Conservation (phyloP, 2,797 vertebrate species). For the Cyclopterus lumpus region DNA sequence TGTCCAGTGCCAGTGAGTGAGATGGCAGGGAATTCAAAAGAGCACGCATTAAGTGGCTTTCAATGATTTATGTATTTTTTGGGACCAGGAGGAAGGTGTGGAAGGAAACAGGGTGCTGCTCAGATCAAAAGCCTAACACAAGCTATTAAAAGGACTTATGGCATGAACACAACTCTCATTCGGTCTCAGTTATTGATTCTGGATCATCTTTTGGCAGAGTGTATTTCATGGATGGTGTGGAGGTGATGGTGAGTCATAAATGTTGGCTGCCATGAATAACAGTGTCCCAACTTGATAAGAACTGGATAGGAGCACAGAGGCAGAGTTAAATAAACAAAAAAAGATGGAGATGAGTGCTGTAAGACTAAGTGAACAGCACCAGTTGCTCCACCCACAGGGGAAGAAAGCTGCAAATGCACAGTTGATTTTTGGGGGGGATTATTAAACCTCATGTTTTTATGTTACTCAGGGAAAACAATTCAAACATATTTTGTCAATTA, state of each 20-base stretch:
- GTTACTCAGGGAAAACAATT: no score
- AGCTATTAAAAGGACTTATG: slow-evolving; percentile 75
- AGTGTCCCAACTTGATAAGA: slow-evolving; percentile 26
- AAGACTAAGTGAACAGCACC: background rate
- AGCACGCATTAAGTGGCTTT: slow-evolving; percentile 54
- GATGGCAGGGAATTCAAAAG: slow-evolving; percentile 49
- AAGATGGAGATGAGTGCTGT: background rate
- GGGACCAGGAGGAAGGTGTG: slow-evolving; percentile 9
- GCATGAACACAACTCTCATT: slow-evolving; percentile 62
- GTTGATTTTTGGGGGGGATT: background rate
- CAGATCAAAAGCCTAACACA: slow-evolving; percentile 23
- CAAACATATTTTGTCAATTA: background rate
- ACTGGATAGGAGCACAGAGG: slow-evolving; percentile 6
- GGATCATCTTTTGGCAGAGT: slow-evolving; percentile 67
- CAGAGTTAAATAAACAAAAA: slow-evolving; percentile 13
- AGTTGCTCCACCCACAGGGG: background rate
- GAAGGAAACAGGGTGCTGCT: slow-evolving; percentile 16
- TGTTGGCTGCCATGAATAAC: slow-evolving; percentile 39
- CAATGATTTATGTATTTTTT: slow-evolving; percentile 67
- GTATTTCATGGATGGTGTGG: slow-evolving; percentile 63
- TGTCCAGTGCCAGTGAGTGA: slow-evolving; percentile 39
- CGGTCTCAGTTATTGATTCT: slow-evolving; percentile 72
- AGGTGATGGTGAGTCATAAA: slow-evolving; percentile 25
- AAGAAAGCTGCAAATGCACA: background rate
- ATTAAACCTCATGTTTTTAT: background rate